A percentile compares a stretch with the other conserved stretches of the same genome.
These are phyloP conservation scores for Sarcophilus harrisii DNA, from an alignment of 2,797 vertebrate species.

Conservation along the genomic window DNA sequence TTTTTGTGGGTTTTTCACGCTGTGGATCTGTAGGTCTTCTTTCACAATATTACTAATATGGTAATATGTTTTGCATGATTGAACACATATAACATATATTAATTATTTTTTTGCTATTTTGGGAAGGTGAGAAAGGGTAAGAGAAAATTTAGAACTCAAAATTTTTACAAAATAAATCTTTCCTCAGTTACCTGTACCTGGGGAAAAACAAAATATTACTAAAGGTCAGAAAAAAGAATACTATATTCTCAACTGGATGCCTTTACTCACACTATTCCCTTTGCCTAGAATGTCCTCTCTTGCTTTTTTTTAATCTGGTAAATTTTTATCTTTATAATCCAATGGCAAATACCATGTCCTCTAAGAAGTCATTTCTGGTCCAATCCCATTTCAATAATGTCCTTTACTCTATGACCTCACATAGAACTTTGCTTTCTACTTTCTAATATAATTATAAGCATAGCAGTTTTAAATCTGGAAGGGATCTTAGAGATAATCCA, in stretches of 20 bases:
- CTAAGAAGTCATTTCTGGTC: neutral
- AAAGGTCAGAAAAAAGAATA: neutral
- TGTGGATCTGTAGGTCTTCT: neutral
- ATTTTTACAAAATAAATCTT: neutral
- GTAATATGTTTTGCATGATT: neutral
- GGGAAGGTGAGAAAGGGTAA: neutral
- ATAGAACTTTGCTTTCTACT: neutral
- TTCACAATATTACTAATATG: neutral
- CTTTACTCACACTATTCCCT: neutral
- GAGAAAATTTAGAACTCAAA: neutral
- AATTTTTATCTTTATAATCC: neutral
- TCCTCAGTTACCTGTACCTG: neutral
- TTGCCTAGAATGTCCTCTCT: neutral
- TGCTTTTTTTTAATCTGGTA: neutral
- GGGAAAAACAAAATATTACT: neutral
- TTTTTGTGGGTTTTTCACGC: neutral
- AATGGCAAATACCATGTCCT: neutral
- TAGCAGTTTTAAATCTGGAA: neutral
- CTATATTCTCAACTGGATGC: neutral
- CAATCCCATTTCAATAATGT: neutral
- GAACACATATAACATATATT: neutral
- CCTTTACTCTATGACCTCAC: neutral
- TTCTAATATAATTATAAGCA: neutral
- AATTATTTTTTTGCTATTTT: neutral
- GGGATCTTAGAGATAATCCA: neutral